Evolutionary conservation across 1,140 invertebrate genomes (phyloP).

Genomic region (Adelges cooleyi): DNA sequence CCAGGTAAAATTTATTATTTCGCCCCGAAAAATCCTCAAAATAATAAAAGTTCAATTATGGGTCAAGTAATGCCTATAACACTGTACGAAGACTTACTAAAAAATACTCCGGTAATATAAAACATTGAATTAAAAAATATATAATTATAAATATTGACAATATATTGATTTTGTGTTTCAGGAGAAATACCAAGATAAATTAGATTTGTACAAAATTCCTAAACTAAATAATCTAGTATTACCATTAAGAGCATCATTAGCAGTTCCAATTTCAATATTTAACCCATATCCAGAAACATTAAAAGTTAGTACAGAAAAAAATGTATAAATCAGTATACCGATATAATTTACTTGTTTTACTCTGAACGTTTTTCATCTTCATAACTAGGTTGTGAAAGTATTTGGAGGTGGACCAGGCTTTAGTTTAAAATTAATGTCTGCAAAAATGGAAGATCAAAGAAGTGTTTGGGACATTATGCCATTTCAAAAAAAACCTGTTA

Average conservation of each 20-base stretch:
- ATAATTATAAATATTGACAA: background rate
- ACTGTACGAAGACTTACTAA: constrained; percentile 15
- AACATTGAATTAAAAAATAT: background rate
- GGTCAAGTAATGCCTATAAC: constrained; percentile 9
- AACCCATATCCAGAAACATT: constrained; percentile 13
- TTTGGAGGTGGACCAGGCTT: constrained; percentile 18
- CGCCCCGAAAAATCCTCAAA: constrained; percentile 18
- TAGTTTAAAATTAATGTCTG: constrained; percentile 4
- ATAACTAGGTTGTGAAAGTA: constrained; percentile 21
- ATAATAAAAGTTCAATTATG: constrained; percentile 26
- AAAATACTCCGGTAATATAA: constrained; percentile 1
- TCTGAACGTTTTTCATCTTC: too few species aligned
- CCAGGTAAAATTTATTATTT: constrained; percentile 22
- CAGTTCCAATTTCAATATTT: constrained; percentile 21
- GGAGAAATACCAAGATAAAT: constrained; percentile 12
- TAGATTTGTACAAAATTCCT: constrained; percentile 19
- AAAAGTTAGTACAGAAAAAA: constrained; percentile 13
- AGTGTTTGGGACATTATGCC: constrained; percentile 25
- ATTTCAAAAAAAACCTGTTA: constrained; percentile 14
- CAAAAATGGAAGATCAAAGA: constrained; percentile 25
- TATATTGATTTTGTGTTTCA: background rate
- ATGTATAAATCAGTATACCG: too few species aligned
- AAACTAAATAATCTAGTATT: constrained; percentile 20
- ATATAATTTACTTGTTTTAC: too few species aligned
- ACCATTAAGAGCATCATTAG: constrained; percentile 22